phyloP scores from a whole-genome alignment of 2,113 vertebrate species.

The Carlito syrichta region DNA sequence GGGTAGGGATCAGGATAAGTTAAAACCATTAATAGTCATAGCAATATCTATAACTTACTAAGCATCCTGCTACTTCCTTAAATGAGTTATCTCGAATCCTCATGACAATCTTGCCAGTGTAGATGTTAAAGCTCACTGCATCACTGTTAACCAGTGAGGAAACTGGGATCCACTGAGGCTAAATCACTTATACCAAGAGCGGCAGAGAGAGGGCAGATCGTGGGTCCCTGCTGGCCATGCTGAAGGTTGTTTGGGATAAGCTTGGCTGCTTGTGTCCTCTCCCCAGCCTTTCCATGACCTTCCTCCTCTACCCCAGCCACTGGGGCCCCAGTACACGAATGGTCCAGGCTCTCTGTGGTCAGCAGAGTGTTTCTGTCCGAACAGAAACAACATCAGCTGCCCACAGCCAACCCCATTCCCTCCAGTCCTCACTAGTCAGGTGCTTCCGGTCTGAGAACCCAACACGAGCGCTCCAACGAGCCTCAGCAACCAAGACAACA shows the following conservation, averaged over 20 bases:
- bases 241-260: neutral
- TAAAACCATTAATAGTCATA: neutral
- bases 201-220: accelerated
- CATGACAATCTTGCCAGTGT: neutral
- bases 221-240: accelerated
- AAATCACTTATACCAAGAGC: neutral
- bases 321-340: too few relatives aligned
- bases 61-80: neutral
- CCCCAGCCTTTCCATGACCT: neutral
- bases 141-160: neutral
- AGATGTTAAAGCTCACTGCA: too few relatives aligned
- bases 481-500: neutral
- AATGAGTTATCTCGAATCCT: neutral
- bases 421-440: neutral
- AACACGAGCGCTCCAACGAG: too few relatives aligned
- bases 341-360: neutral
- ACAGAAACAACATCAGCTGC: neutral
- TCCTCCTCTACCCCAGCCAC: neutral
- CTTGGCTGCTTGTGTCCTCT: neutral
- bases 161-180: neutral
- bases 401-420: neutral
- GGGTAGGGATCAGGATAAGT: neutral
- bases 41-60: neutral
- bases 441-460: neutral
- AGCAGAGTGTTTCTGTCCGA: neutral